phyloP scores from a whole-genome alignment of 2,113 vertebrate genomes.

The Sturnus vulgaris region DNA sequence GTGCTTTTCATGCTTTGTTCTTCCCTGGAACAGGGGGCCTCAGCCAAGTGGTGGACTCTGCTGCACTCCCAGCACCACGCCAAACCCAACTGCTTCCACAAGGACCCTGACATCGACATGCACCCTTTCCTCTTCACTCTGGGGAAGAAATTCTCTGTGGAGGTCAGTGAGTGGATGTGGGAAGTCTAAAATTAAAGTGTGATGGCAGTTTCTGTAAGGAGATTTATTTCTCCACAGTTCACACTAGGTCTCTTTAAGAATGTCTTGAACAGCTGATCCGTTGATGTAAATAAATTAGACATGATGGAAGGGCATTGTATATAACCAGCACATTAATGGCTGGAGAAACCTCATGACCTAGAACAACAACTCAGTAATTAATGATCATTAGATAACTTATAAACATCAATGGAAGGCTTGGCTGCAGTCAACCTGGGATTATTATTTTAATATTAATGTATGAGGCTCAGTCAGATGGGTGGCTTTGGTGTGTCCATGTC shows the following conservation, averaged over 20 bases:
- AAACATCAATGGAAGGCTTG: not conserved
- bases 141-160: slow-evolving; percentile 73
- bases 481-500: not conserved
- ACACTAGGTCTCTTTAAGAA: not conserved
- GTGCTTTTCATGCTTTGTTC: not conserved
- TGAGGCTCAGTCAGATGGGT: not conserved
- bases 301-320: fast-evolving
- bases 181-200: not conserved
- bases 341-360: not conserved
- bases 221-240: not conserved
- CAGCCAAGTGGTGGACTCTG: slow-evolving; percentile 72
- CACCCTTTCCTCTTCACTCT: slow-evolving; percentile 69
- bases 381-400: not conserved
- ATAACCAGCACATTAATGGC: not conserved
- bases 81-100: slow-evolving; percentile 74
- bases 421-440: not conserved
- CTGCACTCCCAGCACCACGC: slow-evolving; percentile 72
- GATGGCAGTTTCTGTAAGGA: not conserved
- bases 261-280: not conserved
- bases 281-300: not conserved
- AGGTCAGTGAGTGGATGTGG: slow-evolving; percentile 62
- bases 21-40: slow-evolving; percentile 61
- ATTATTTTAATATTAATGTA: not conserved
- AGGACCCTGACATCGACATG: slow-evolving; percentile 72
- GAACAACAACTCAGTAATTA: not conserved